These are phyloP conservation scores for Drosophila azteca DNA, from an alignment of 1,140 invertebrate genomes.

Conservation along the genomic window DNA sequence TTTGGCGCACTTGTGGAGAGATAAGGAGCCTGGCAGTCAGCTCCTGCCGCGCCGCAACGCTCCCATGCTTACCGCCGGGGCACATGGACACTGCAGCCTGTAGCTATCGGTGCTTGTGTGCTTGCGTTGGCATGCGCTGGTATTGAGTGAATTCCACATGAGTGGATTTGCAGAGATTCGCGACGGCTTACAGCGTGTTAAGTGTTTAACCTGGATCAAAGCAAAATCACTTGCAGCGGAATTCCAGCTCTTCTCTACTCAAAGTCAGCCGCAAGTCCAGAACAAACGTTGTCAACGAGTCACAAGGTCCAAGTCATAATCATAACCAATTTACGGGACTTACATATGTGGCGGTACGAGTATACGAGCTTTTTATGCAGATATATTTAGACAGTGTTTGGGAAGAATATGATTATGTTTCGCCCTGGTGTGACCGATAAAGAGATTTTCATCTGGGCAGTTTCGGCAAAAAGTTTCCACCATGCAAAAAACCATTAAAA, in stretches of 20 bases:
- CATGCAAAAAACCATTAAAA: too few species aligned
- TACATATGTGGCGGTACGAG: neutral
- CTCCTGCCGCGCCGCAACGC: conserved; percentile 24
- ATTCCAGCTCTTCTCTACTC: neutral
- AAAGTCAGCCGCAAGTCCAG: neutral
- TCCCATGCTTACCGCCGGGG: conserved; percentile 37
- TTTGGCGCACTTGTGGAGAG: conserved; percentile 58
- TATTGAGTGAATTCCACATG: conserved; percentile 66
- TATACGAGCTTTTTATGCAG: too few species aligned
- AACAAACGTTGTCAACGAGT: conserved; percentile 16
- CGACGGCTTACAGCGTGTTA: conserved; percentile 65
- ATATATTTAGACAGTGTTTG: too few species aligned
- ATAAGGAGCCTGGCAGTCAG: conserved; percentile 11
- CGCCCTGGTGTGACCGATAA: too few species aligned
- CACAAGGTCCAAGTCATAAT: conserved; percentile 43
- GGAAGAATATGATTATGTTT: too few species aligned
- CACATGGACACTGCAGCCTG: conserved; percentile 9
- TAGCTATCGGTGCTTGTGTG: neutral
- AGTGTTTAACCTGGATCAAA: conserved; percentile 69
- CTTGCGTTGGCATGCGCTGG: conserved; percentile 33
- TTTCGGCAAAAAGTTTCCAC: too few species aligned
- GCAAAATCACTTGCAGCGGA: conserved; percentile 53
- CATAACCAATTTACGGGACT: conserved; percentile 24
- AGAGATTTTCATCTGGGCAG: too few species aligned
- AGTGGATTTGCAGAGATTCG: conserved; percentile 67